These are phyloP conservation scores for Ligdia adustata DNA, from an alignment of 2,888 invertebrate species.

Conservation along the genomic window DNA sequence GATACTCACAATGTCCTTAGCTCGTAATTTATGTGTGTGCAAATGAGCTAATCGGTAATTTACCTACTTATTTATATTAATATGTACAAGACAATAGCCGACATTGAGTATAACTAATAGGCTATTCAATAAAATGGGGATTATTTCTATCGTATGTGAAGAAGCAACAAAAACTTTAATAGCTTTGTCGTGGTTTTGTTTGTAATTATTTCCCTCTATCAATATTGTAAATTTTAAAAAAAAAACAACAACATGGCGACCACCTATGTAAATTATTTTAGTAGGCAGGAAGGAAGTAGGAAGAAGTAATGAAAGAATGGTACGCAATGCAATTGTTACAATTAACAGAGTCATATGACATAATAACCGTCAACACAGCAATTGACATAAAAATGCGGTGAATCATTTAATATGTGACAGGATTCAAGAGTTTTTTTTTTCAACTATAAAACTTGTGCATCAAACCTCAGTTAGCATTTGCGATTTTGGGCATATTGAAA, in stretches of 20 bases:
- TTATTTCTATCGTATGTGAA: background rate
- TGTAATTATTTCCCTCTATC: too few species aligned
- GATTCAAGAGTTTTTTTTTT: too few species aligned
- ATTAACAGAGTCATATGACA: conserved; percentile 47
- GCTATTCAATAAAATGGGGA: background rate
- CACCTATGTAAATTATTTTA: too few species aligned
- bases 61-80: conserved; percentile 23
- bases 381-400: conserved; percentile 18
- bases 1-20: background rate
- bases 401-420: background rate
- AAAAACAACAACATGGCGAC: too few species aligned
- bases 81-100: conserved; percentile 1
- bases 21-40: conserved; percentile 1
- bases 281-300: conserved; percentile 42
- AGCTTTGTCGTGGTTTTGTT: background rate
- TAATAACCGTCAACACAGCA: conserved; percentile 26
- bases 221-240: too few species aligned
- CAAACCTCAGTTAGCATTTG: too few species aligned
- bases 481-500: too few species aligned
- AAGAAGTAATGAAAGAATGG: conserved; percentile 44
- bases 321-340: conserved; percentile 43
- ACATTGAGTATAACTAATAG: conserved; percentile 1
- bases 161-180: background rate
- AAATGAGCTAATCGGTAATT: conserved; percentile 15
- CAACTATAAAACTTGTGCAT: too few species aligned